Evolutionary conservation across 2,797 vertebrate species (phyloP).

Genomic region (Pampus argenteus): DNA sequence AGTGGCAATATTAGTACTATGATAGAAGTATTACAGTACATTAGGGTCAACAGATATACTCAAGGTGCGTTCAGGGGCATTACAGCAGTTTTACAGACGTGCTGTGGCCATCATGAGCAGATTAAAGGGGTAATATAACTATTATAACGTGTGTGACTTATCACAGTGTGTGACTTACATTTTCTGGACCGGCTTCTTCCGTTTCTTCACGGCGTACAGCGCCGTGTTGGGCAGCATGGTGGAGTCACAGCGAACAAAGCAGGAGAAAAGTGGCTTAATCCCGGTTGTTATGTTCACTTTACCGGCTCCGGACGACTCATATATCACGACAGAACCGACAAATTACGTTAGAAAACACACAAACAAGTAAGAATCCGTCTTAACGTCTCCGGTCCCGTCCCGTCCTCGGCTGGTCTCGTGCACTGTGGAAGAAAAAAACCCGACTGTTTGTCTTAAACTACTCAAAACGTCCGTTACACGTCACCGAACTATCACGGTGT

Average conservation of each 20-base stretch:
- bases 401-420: background rate
- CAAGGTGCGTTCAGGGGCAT: background rate
- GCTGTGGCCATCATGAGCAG: no score
- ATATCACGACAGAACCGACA: background rate
- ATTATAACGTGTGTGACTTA: no score
- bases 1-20: background rate
- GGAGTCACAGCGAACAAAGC: background rate
- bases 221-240: slow-evolving; percentile 78
- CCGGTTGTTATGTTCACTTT: background rate
- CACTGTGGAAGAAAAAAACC: background rate
- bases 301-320: background rate
- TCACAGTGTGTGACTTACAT: slow-evolving; percentile 75
- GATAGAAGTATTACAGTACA: background rate
- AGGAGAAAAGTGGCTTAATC: slow-evolving; percentile 17
- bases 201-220: slow-evolving; percentile 85
- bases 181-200: slow-evolving; percentile 89
- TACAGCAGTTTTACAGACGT: background rate
- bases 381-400: background rate
- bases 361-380: background rate
- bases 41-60: background rate
- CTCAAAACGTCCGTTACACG: slow-evolving; percentile 5
- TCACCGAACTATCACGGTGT: background rate
- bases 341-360: background rate
- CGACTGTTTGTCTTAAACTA: background rate
- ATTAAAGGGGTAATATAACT: background rate